Base-by-base conservation (phyloP, 2,113 vertebrate species). In the Diadophis punctatus region DNA sequence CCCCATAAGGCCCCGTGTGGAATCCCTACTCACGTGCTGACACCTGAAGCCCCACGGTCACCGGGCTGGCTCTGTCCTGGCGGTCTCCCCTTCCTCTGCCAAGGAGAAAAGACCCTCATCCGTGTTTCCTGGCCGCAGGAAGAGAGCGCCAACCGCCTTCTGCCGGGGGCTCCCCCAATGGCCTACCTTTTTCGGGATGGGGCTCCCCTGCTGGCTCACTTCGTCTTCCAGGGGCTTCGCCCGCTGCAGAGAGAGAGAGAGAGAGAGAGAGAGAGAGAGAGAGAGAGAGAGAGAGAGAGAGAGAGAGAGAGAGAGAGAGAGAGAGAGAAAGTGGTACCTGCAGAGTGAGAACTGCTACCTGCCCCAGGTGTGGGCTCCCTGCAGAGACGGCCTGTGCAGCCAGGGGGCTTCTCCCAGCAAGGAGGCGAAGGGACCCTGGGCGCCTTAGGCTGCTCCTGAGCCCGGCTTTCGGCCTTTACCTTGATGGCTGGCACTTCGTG, bases 61-160 rank as follows among this genome's bases (percentile, higher is more conserved):
- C 97, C 98, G 1, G 94, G 84, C 90, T 97, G 94, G 86, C 97
- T 96, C 3, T 98, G 97, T 86, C 97, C 98, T 8, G 98, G 98
- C 16, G 98, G 98, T 16, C 99, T 97, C 90, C 98, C 98, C 96
- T 99, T 99, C 93, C 99, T 98, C 99, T 99, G 97, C 86, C 92
- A 51, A 68, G 48, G 91, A 60, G 93, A 8, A 90, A 94, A 86
- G 14, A 84, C 80, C 10, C 2, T 46, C 27, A 90, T 92, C 39
- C 51, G 39, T 12, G 9, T 22, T 16, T 55, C 43, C 34, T 22
- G 3, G 1, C 56, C 20, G 0, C 43, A 0, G 46, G 2, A 22
- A 11, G 60, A 25, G 18, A 8, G 2, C 0, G 2, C 30, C 12
- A n/a, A 2, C 18, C 0, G 4, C 2, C 9, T 18, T n/a, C 39